Base-by-base conservation (phyloP, 1,140 invertebrate genomes). In the Drosophila arawakana region DNA sequence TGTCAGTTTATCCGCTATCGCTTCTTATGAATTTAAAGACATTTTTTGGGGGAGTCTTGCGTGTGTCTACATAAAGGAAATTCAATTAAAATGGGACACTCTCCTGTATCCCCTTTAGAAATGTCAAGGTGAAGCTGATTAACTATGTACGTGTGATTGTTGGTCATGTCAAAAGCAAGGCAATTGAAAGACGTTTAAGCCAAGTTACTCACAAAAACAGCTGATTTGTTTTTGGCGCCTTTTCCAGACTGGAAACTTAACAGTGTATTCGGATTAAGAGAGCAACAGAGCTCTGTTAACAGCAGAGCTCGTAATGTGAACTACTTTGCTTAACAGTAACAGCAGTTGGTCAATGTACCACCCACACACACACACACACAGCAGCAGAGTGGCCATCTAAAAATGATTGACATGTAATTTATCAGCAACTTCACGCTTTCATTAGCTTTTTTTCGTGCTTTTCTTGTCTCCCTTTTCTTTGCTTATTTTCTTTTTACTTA, bases 181-280 rank as follows among this genome's bases (percentile, higher is more conserved):
- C 55, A 25, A 44, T 52, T 46, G 57, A 9, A 65, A 54, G 35
- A 67, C 43, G 37, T 37, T 55, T 35, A 59, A 61, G 47, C 35
- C 63, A 68, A 44, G 30, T 15, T 30, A n/a, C 7, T 43, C n/a
- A 9, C 25, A 47, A 66, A 46, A 85, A 71, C 82, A 88, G 83
- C 83, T 88, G 82, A 73, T 50, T 49, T n/a, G 30, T 5, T 76
- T 88, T 82, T 79, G 79, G 76, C 82, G 79, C 72, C 69, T 73
- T 74, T 86, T 80, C 80, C 82, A 86, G 44, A n/a, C 8, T 66
- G 50, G 37, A 73, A 39, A 55, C 43, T 44, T 30, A 49, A 70
- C 44, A 39, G 47, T 7, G n/a, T 2, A 7, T 85, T 85, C 81
- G 82, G 82, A 86, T 3, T 73, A 37, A 15, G 81, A 84, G 81